These are phyloP conservation scores for Rhea pennata DNA, from an alignment of 2,113 vertebrate species.

Conservation along the genomic window DNA sequence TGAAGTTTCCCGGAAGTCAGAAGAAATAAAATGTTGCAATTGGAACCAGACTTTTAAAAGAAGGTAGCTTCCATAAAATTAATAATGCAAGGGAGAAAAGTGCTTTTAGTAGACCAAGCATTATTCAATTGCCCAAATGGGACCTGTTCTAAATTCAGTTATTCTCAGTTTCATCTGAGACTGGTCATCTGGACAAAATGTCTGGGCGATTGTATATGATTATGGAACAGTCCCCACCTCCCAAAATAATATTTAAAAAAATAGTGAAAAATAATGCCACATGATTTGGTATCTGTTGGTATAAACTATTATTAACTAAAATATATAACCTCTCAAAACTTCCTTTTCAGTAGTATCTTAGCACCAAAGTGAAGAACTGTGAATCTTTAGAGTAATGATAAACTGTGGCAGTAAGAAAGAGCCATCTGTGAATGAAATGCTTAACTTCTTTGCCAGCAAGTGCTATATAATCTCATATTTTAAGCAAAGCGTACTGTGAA, in stretches of 20 bases:
- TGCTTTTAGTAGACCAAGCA: not conserved
- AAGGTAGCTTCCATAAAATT: not conserved
- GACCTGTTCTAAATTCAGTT: not conserved
- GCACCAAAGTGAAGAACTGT: not conserved
- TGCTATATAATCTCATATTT: constrained; percentile 30
- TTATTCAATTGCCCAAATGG: accelerated
- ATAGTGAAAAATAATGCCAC: not conserved
- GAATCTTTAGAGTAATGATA: constrained; percentile 18
- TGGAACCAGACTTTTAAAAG: not conserved
- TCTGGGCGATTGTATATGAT: not conserved
- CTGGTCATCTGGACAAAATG: too few species aligned
- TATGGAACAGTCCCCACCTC: not conserved
- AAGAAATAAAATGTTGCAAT: not conserved
- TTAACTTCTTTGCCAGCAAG: constrained; percentile 15
- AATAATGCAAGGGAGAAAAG: not conserved
- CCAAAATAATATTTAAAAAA: not conserved
- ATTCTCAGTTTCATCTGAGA: not conserved
- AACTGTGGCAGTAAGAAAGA: constrained; percentile 32
- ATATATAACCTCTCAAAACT: not conserved
- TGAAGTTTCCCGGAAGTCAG: not conserved
- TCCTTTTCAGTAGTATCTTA: not conserved
- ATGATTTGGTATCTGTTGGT: not conserved
- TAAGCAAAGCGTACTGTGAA: constrained; percentile 34
- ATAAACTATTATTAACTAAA: not conserved
- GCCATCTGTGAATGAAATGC: constrained; percentile 33